phyloP scores from a whole-genome alignment of 1,140 invertebrate genomes.

The Apocrypta bakeri region DNA sequence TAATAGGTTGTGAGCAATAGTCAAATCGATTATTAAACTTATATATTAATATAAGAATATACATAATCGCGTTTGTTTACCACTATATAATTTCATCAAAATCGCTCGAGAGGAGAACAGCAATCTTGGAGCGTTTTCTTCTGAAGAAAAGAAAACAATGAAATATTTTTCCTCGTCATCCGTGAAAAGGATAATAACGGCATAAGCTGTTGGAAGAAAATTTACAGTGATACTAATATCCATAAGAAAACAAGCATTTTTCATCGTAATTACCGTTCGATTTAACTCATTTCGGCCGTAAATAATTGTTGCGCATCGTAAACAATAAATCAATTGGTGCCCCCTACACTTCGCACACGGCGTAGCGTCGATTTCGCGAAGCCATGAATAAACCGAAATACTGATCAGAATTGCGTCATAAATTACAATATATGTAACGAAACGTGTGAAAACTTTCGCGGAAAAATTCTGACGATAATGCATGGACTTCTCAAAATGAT shows the following conservation, averaged over 20 bases:
- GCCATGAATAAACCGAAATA: not conserved
- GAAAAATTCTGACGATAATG: not conserved
- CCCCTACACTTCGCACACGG: not conserved
- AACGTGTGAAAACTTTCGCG: not conserved
- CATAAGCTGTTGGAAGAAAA: not conserved
- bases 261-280: not conserved
- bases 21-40: too few relatives aligned
- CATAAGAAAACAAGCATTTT: not conserved
- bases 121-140: too few relatives aligned
- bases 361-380: not conserved
- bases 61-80: too few relatives aligned
- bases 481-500: not conserved
- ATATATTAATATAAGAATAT: too few relatives aligned
- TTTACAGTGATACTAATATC: not conserved
- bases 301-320: not conserved
- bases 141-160: too few relatives aligned
- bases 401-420: not conserved
- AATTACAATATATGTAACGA: not conserved
- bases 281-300: not conserved
- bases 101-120: too few relatives aligned
- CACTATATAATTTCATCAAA: too few relatives aligned
- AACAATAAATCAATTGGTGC: not conserved
- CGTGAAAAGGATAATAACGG: not conserved
- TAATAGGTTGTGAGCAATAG: too few relatives aligned
- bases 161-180: not conserved